Evolutionary conservation across 1,140 invertebrate genomes (phyloP), one percentile per base, ranked within the genome.

Genomic region (Eciton burchellii): DNA sequence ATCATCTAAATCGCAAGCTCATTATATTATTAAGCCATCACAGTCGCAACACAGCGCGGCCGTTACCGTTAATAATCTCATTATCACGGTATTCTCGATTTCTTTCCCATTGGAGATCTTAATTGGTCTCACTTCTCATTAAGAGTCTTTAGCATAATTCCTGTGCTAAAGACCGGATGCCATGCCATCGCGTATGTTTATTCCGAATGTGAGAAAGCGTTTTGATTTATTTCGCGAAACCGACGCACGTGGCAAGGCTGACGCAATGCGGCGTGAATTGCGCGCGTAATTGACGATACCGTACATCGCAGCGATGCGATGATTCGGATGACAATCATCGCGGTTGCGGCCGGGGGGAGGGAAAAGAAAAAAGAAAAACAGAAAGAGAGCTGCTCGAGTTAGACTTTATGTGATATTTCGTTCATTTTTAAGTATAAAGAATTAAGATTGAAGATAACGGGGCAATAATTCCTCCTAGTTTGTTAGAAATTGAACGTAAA

Each of bases 181-280:
- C 11, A 16, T 26, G 26, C 65, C 47, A 65, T 49, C 43, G 12
- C 35, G 5, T 26, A 21, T 60, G 43, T 24, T 26, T 24, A 60
- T 21, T 21, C 1, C 9, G 3, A 8, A 54, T 19, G 12, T 43
- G 11, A 16, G 54, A 65, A 77, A 19, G 3, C 8, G 11, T n/a
- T n/a, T n/a, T 19, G 49, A 12, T 41, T 54, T 52, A 29, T 68
- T 26, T 77, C 56, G 12, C n/a, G 0, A 68, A 45, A 4, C 29
- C 43, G 26, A 54, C 21, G 21, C 63, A 68, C 29, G 21, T 52
- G 21, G 11, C 24, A 43, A 29, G 56, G n/a, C 35, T 21, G 21
- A 79, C 68, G 63, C 74, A 56, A 41, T 35, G n/a, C 35, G 52
- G 49, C 35, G 29, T 57, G 35, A 35, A 70, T 79, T 79, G 56